Percentiles rank a stretch among this genome's conserved stretches.
Conservation (phyloP, 1,140 invertebrate genomes). For the Drosophila nigrodunni region DNA sequence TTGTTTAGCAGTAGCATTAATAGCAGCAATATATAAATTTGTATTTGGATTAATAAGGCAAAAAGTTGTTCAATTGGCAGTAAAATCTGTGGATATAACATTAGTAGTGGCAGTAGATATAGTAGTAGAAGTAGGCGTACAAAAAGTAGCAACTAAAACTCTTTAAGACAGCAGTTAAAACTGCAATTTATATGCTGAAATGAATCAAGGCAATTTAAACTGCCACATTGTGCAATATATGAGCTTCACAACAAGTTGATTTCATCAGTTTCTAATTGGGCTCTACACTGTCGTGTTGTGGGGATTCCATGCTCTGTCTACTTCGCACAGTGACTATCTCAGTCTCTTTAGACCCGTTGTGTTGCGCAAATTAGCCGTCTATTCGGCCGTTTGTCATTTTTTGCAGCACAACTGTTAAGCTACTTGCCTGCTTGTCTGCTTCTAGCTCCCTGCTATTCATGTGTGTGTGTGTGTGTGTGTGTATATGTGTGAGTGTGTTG, state of each 20-base stretch:
- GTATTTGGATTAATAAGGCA: neutral
- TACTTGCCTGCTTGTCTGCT: neutral
- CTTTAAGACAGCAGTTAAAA: no score
- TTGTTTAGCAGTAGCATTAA: neutral
- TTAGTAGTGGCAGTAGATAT: neutral
- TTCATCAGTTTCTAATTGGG: constrained; percentile 8
- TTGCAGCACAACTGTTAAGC: constrained; percentile 44
- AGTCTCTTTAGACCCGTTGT: constrained; percentile 28
- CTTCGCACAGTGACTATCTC: neutral
- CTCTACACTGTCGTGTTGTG: constrained; percentile 44
- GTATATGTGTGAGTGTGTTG: no score
- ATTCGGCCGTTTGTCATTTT: constrained; percentile 45
- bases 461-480: constrained; percentile 1
- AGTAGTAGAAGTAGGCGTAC: neutral
- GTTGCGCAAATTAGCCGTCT: constrained; percentile 67
- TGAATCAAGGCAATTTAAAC: no score
- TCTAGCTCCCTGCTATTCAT: constrained; percentile 12
- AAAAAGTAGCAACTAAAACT: neutral
- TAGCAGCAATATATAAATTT: neutral
- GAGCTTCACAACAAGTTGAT: no score
- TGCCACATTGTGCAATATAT: no score
- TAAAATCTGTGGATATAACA: neutral
- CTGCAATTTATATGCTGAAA: no score
- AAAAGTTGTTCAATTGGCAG: neutral
- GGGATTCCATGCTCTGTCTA: constrained; percentile 44